Conservation (phyloP, 1,140 invertebrate genomes). For the Conopomorpha cramerella region DNA sequence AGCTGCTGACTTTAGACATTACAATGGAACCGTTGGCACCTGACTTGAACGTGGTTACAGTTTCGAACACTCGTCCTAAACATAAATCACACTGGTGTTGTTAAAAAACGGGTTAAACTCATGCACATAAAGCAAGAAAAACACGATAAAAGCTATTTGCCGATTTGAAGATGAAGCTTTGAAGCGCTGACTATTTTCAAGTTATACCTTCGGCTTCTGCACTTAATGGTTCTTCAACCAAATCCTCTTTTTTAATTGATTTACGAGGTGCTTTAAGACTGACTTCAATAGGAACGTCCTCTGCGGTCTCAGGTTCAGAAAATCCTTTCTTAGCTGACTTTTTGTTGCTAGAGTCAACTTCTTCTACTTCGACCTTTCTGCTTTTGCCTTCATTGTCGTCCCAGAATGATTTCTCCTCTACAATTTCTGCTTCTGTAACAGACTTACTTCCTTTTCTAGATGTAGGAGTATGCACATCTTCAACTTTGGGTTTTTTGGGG, state of each 20-base stretch:
- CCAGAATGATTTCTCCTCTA: constrained; percentile 10
- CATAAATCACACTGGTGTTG: constrained; percentile 50
- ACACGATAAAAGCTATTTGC: constrained; percentile 7
- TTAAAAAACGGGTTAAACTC: constrained; percentile 49
- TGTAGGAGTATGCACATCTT: constrained; percentile 20
- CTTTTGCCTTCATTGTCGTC: no score
- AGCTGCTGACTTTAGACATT: constrained; percentile 66
- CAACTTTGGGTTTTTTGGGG: constrained; percentile 23
- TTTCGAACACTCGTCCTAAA: constrained; percentile 62
- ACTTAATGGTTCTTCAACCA: constrained; percentile 44
- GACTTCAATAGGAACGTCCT: constrained; percentile 36
- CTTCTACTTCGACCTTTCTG: no score
- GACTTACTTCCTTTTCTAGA: constrained; percentile 1
- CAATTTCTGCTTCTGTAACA: constrained; percentile 9
- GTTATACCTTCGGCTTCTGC: constrained; percentile 55
- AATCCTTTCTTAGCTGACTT: constrained; percentile 18
- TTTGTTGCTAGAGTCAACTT: no score
- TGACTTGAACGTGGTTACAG: constrained; percentile 64
- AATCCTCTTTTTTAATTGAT: constrained; percentile 39
- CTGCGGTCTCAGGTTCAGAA: constrained; percentile 35
- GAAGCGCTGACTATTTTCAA: constrained; percentile 28
- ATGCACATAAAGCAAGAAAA: constrained; percentile 40
- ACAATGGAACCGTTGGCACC: constrained; percentile 64
- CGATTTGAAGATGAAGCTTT: constrained; percentile 20
- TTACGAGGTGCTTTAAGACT: constrained; percentile 58